phyloP scores from a whole-genome alignment of 2,888 invertebrate genomes.

The Ypsolopha sequella region DNA sequence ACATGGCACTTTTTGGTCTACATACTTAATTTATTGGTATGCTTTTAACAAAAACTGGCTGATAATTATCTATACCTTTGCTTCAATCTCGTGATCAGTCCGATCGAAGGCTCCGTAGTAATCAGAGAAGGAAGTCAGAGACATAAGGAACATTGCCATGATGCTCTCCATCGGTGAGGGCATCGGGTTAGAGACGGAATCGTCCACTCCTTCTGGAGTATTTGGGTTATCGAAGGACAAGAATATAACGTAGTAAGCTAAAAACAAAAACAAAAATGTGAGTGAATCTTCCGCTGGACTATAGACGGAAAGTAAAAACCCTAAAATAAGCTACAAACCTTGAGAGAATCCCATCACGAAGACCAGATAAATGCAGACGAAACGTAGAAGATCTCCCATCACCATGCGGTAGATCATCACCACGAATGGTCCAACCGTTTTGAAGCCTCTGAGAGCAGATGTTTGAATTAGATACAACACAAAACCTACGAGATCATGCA shows the following conservation, averaged over 20 bases:
- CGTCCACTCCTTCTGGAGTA: constrained; percentile 86
- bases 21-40: too few species aligned
- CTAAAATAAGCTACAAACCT: constrained; percentile 61
- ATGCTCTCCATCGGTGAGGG: constrained; percentile 94
- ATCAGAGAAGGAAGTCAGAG: constrained; percentile 95
- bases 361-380: constrained; percentile 96
- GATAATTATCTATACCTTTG: constrained; percentile 75
- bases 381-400: constrained; percentile 94
- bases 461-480: background rate
- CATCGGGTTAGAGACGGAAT: constrained; percentile 87
- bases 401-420: constrained; percentile 99
- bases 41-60: too few species aligned
- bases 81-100: constrained; percentile 89
- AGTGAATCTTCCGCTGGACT: background rate
- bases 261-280: constrained; percentile 23
- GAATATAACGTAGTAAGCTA: constrained; percentile 93
- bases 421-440: constrained; percentile 99
- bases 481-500: too few species aligned
- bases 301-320: background rate
- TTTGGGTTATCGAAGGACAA: constrained; percentile 88
- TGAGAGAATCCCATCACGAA: constrained; percentile 98
- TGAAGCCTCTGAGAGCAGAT: constrained; percentile 83
- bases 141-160: constrained; percentile 99
- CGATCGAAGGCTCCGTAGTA: constrained; percentile 92
- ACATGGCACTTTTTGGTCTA: too few species aligned